Percentiles rank a stretch among this genome's conserved stretches.
These are phyloP conservation scores for Amphiura filiformis DNA, from an alignment of 35 echinoderm and acorn worm genomes.

Conservation along the genomic window DNA sequence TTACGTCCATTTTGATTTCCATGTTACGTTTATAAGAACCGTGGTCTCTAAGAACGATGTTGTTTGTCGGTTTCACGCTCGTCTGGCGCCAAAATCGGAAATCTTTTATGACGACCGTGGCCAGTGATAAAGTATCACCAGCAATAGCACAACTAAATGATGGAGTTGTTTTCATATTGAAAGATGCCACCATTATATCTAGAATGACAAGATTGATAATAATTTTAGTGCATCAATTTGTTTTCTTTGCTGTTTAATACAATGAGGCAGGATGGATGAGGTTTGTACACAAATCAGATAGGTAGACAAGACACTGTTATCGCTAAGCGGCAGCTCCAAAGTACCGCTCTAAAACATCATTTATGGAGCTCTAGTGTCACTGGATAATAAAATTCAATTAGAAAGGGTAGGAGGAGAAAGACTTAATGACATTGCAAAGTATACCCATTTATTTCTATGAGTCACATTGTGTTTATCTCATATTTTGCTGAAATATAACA, in stretches of 20 bases:
- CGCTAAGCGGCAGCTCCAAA: too few relatives aligned
- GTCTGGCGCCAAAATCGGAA: background rate
- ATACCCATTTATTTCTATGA: too few relatives aligned
- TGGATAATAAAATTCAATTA: too few relatives aligned
- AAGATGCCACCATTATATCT: conserved; percentile 11
- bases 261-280: background rate
- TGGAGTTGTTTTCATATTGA: conserved; percentile 5
- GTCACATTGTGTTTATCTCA: too few relatives aligned
- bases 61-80: background rate
- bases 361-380: too few relatives aligned
- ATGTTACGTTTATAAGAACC: background rate
- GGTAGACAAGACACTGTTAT: too few relatives aligned
- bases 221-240: conserved; percentile 6
- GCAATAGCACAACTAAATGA: background rate
- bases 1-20: background rate
- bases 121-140: background rate
- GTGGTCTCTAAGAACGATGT: background rate
- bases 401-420: too few relatives aligned
- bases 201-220: background rate
- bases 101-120: background rate
- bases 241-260: background rate
- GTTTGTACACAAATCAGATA: too few relatives aligned
- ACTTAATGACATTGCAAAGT: too few relatives aligned
- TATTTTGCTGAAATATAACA: too few relatives aligned
- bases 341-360: too few relatives aligned